Evolutionary conservation across 2,888 invertebrate species (phyloP).

Genomic region (Masnerella sp.): DNA sequence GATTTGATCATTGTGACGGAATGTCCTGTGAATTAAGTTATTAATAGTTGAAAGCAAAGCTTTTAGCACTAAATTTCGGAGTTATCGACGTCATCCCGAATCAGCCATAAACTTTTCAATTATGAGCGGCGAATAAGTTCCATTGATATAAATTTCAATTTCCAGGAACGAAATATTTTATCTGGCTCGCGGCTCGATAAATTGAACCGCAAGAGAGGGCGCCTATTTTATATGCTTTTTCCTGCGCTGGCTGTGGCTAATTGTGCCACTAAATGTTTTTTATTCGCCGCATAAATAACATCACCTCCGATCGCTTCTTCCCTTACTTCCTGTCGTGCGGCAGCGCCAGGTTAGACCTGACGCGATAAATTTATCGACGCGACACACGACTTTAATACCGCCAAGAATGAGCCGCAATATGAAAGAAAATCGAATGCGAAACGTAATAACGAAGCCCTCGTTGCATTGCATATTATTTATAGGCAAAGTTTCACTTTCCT

Average conservation of each 20-base stretch:
- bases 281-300: slow-evolving; percentile 60
- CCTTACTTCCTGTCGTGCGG: slow-evolving; percentile 54
- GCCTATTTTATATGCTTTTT: slow-evolving; percentile 52
- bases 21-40: slow-evolving; percentile 18
- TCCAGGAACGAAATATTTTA: slow-evolving; percentile 43
- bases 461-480: neutral
- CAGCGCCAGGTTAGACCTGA: slow-evolving; percentile 44
- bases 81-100: slow-evolving; percentile 25
- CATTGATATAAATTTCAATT: slow-evolving; percentile 50
- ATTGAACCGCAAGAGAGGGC: slow-evolving; percentile 39
- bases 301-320: slow-evolving; percentile 59
- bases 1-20: neutral
- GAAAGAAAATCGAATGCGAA: slow-evolving; percentile 41
- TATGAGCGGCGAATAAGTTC: slow-evolving; percentile 34
- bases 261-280: slow-evolving; percentile 59
- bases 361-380: slow-evolving; percentile 56
- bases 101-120: slow-evolving; percentile 51
- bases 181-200: slow-evolving; percentile 38
- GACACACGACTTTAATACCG: slow-evolving; percentile 45
- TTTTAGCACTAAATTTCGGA: slow-evolving; percentile 22
- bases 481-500: neutral
- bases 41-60: slow-evolving; percentile 8
- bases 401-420: slow-evolving; percentile 41
- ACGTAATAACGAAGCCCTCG: slow-evolving; percentile 14
- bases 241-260: slow-evolving; percentile 47